Evolutionary conservation across 2,113 vertebrate species (phyloP).

Genomic region (Lophotis ruficrista): DNA sequence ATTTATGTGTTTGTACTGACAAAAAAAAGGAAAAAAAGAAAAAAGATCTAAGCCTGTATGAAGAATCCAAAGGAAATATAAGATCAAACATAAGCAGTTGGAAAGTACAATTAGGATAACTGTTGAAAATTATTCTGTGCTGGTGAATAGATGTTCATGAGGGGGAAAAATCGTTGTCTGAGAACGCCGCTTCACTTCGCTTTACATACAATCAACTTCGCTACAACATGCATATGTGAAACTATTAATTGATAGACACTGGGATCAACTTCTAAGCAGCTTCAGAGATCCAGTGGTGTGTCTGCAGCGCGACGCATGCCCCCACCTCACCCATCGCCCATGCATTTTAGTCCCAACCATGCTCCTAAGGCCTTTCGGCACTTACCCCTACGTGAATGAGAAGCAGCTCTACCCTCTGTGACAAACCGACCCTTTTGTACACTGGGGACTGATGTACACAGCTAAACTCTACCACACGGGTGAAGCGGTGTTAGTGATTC

Average conservation of each 20-base stretch:
- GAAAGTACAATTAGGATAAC: conserved; percentile 61
- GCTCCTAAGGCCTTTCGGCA: background rate
- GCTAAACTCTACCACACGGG: background rate
- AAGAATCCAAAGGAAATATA: conserved; percentile 61
- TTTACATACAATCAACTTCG: conserved; percentile 40
- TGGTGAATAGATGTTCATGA: conserved; percentile 67
- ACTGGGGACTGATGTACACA: background rate
- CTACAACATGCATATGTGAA: conserved; percentile 60
- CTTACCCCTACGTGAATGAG: background rate
- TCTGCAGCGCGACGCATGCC: background rate
- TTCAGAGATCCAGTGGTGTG: background rate
- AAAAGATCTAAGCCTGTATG: background rate
- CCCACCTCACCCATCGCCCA: background rate
- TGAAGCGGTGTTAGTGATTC: background rate
- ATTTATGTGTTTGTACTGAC: conserved; percentile 5
- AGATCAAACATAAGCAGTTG: conserved; percentile 65
- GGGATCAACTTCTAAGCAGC: background rate
- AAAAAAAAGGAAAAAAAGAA: background rate
- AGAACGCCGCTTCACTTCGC: conserved; percentile 23
- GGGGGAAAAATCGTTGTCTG: background rate
- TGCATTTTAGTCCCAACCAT: background rate
- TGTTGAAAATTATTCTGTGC: conserved; percentile 55
- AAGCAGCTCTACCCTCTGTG: background rate
- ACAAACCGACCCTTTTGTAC: background rate
- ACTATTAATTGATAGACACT: background rate